A percentile compares a stretch with the other conserved stretches of the same genome.
These are phyloP conservation scores for Hexactinellida sp. DNA, from an alignment of 37 sponge, comb jelly and placozoan genomes.

Conservation along the genomic window DNA sequence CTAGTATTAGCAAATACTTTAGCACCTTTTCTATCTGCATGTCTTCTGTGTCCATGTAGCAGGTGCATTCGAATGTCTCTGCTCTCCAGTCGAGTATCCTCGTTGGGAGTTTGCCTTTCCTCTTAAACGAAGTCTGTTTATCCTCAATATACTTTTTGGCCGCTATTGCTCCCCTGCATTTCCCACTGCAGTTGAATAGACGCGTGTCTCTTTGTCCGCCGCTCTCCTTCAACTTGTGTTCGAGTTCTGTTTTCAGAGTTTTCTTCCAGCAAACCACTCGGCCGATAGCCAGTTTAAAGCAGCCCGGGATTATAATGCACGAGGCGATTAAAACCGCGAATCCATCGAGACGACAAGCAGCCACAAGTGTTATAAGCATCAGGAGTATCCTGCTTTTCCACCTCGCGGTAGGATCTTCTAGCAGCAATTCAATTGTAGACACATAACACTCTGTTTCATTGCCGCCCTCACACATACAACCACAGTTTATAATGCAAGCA, in stretches of 20 bases:
- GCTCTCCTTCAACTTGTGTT: background rate
- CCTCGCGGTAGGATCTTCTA: background rate
- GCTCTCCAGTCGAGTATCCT: conserved; percentile 8
- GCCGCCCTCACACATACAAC: conserved; percentile 1
- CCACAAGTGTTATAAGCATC: background rate
- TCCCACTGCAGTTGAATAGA: background rate
- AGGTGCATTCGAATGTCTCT: conserved; percentile 7
- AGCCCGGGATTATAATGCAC: background rate
- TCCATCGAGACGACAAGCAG: background rate
- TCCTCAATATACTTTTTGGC: conserved; percentile 7
- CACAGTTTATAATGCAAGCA: background rate
- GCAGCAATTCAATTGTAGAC: background rate
- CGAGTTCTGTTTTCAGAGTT: background rate
- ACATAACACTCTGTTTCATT: conserved; percentile 16
- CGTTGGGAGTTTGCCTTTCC: background rate
- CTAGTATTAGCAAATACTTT: background rate
- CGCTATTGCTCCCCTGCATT: background rate
- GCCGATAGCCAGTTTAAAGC: background rate
- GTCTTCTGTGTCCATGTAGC: conserved; percentile 1
- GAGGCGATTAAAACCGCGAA: conserved; percentile 6
- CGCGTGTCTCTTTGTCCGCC: conserved; percentile 1
- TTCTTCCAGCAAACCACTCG: conserved; percentile 12
- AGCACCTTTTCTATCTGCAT: background rate
- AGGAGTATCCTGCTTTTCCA: background rate
- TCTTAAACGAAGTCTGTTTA: background rate